Base-by-base conservation (phyloP, 2,888 invertebrate genomes). In the Sepioteuthis lessoniana region DNA sequence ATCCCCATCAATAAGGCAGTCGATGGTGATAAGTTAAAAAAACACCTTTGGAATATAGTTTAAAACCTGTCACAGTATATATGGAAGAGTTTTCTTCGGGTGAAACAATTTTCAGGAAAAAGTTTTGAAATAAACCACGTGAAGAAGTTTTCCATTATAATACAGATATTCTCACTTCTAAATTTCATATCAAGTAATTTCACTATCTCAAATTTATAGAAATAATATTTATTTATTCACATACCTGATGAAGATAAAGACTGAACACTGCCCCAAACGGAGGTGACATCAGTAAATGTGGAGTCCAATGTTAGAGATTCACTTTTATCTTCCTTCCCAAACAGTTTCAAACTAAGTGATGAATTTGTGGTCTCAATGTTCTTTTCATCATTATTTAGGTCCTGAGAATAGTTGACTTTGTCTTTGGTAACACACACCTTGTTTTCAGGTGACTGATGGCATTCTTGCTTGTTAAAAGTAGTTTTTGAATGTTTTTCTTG, bases 211-310 rank as follows among this genome's bases (percentile, higher is more conserved):
- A 7, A 42, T 47, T 60, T 76, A 21, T 19, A 19, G 1, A 93
- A 37, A 0, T 7, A 28, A 90, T 90, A 31, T 90, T 42, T 38
- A 76, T 25, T n/a, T 25, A 16, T 10, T 10, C n/a, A n/a, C 76
- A 37, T 38, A 91, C 91, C 91, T 91, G 91, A 91, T 37, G 91
- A 31, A 31, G 91, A 91, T 91, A 37, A 42, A 42, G 95, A 95
- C 37, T 93, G 94, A 46, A 94, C 94, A 90, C 96, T 96, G 94
- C n/a, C 76, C 96, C 96, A 96, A 3, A 95, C 95, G 47, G 96
- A 96, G 31, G 95, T 95, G 31, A 95, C 95, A 94, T 95, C 95
- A 31, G 95, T 95, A 55, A 95, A 94, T 37, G 94, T 94, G 7
- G 95, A 95, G 35, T 93, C 90, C 38, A 90, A 37, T 31, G 31